Percentiles rank a stretch among this genome's conserved stretches.
Evolutionary conservation across 2,888 invertebrate genomes (phyloP).

Genomic region (Emmelina monodactyla): DNA sequence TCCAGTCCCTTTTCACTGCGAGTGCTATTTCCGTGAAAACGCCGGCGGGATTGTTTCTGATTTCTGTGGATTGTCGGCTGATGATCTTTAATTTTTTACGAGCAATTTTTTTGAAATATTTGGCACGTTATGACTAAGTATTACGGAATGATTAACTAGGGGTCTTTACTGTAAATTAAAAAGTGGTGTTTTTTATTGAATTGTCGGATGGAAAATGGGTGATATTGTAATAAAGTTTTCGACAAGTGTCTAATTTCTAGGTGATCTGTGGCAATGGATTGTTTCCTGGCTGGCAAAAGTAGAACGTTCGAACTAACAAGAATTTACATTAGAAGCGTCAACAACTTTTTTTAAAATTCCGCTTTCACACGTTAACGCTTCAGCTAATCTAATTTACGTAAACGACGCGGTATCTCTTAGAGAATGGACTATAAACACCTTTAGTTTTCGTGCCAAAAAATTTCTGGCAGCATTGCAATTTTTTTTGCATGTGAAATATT

Average conservation of each 20-base stretch:
- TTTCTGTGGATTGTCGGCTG: not conserved
- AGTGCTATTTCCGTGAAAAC: not conserved
- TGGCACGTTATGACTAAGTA: too few relatives aligned
- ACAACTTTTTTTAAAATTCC: not conserved
- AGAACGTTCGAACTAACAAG: too few relatives aligned
- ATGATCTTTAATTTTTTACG: not conserved
- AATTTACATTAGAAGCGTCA: not conserved
- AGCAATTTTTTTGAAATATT: too few relatives aligned
- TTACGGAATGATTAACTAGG: too few relatives aligned
- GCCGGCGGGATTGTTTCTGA: not conserved
- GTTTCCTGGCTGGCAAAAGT: too few relatives aligned
- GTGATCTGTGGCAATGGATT: too few relatives aligned
- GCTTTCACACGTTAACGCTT: not conserved
- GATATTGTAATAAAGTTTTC: too few relatives aligned
- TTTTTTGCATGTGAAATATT: slow-evolving; percentile 23
- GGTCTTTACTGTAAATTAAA: too few relatives aligned
- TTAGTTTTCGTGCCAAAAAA: slow-evolving; percentile 23
- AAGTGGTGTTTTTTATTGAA: too few relatives aligned
- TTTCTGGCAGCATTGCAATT: slow-evolving; percentile 27
- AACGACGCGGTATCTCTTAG: slow-evolving; percentile 19
- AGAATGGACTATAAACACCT: slow-evolving; percentile 28
- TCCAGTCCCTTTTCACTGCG: not conserved
- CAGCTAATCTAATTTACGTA: not conserved
- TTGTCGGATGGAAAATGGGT: too few relatives aligned
- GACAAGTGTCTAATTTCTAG: too few relatives aligned